Base-by-base conservation (phyloP, 2,113 vertebrate species). In the Odontophorus gujanensis region DNA sequence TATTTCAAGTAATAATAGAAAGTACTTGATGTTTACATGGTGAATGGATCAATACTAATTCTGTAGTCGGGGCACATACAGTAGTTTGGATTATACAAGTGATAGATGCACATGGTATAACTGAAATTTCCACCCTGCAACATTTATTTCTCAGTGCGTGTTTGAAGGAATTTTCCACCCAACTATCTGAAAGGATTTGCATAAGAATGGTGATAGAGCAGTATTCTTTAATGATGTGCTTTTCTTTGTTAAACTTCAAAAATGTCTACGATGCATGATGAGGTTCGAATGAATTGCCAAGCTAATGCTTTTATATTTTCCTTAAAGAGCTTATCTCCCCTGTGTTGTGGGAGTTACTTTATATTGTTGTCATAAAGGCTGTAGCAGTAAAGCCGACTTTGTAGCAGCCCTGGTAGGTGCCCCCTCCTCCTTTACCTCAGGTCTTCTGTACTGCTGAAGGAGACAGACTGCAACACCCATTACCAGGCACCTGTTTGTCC, bases 1-100 rank as follows among this genome's bases (percentile, higher is more conserved):
- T 98, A 98, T 98, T 98, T 98, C 98, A 98, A 98, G 97, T 98
- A 98, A 98, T 98, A 98, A 98, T 98, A 98, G 97, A 98, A 98
- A 97, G 97, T 97, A 98, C 97, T 98, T 98, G 98, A 97, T 98
- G 98, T 98, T 98, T 98, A 98, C 97, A 97, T 97, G 98, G 97
- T 96, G 98, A 98, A 98, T 97, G 97, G 98, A 98, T 98, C 98
- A 97, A 98, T 98, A 98, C 97, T 98, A 97, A 98, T 98, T 98
- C 97, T 97, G 97, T 98, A 98, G 98, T 98, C 97, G 91, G 96
- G 62, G 97, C 98, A 98, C 98, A 98, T 97, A 97, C 97, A 97
- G 97, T 97, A 97, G 97, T 97, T 98, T 98, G 98, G 97, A 98
- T 98, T 98, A 98, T 98, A 97, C 97, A 97, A 97, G 97, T 98